Percentiles rank a stretch among this genome's conserved stretches.
These are phyloP conservation scores for Megalops cyprinoides DNA, from an alignment of 2,797 vertebrate genomes.

Conservation along the genomic window DNA sequence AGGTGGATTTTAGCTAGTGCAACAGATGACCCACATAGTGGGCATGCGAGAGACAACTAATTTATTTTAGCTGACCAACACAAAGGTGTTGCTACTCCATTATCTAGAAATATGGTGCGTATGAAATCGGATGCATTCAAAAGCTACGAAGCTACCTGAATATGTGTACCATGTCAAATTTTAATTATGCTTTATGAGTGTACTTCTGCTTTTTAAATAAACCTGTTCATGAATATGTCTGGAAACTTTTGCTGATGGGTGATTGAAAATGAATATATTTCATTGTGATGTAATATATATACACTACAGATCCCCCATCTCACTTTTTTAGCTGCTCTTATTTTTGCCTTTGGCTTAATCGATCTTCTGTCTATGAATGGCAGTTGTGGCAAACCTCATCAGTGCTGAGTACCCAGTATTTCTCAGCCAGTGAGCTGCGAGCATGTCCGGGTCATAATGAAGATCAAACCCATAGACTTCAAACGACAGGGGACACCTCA, in stretches of 20 bases:
- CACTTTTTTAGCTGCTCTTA: neutral
- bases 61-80: no score
- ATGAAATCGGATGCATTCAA: no score
- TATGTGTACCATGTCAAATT: no score
- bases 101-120: no score
- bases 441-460: neutral
- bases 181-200: neutral
- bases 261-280: neutral
- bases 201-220: neutral
- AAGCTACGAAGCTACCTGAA: no score
- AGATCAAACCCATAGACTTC: neutral
- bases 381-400: neutral
- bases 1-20: no score
- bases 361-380: neutral
- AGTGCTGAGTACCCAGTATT: neutral
- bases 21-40: no score
- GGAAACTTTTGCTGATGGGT: neutral
- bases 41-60: no score
- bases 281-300: neutral
- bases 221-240: neutral
- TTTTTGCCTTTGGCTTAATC: neutral
- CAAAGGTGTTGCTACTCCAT: no score
- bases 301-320: neutral
- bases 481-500: neutral
- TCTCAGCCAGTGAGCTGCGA: no score